Conservation (phyloP, 1,140 invertebrate genomes). For the Meloidogyne floridensis region DNA sequence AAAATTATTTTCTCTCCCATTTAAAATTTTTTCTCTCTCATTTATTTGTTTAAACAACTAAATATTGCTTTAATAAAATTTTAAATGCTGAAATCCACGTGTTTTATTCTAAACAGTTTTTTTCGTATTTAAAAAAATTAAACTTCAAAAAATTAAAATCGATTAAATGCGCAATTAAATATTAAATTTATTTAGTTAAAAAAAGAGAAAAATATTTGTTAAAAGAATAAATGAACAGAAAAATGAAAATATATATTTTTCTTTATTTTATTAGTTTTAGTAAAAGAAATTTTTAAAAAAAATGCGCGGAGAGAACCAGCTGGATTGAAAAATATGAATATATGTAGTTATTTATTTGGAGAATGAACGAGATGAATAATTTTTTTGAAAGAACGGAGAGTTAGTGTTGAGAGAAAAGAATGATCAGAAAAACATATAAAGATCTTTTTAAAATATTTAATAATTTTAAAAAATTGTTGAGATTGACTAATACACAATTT, state of each 20-base stretch:
- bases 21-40: neutral
- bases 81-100: neutral
- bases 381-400: neutral
- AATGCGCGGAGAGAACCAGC: neutral
- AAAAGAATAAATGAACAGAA: neutral
- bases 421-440: no score
- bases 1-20: no score
- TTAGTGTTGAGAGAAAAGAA: no score
- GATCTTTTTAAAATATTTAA: no score
- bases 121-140: neutral
- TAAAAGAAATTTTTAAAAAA: neutral
- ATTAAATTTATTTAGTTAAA: neutral
- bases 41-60: neutral
- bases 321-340: neutral
- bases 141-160: neutral
- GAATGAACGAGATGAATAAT: neutral
- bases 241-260: neutral
- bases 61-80: neutral
- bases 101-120: neutral
- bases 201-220: neutral
- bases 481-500: no score
- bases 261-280: neutral
- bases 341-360: neutral
- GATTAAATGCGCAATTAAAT: conserved; percentile 1
- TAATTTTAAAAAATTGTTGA: no score